phyloP scores from a whole-genome alignment of 2,113 vertebrate species.

The Triplophysa dalaica region DNA sequence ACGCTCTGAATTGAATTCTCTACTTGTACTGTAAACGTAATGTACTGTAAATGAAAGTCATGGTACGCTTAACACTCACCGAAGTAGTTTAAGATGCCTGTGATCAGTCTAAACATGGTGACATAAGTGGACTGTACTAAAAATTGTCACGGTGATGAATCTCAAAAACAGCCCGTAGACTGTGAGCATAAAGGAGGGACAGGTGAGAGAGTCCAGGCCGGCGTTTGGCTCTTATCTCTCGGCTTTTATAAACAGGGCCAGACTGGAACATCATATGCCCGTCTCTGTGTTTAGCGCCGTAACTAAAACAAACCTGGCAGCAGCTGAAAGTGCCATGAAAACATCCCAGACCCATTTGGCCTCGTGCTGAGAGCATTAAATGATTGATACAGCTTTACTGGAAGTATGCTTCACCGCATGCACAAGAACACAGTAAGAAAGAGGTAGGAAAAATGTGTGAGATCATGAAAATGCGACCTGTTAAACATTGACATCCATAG shows the following conservation, averaged over 20 bases:
- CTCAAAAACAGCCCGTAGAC: constrained; percentile 8
- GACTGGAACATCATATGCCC: constrained; percentile 28
- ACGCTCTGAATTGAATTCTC: not conserved
- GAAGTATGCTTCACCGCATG: not conserved
- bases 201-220: constrained; percentile 38
- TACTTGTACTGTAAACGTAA: constrained; percentile 7
- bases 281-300: constrained; percentile 48
- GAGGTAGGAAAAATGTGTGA: too few relatives aligned
- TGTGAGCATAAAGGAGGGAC: not conserved
- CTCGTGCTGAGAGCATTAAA: not conserved
- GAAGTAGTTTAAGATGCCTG: constrained; percentile 24
- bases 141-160: constrained; percentile 32
- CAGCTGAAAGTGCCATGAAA: constrained; percentile 8
- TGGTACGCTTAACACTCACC: constrained; percentile 3
- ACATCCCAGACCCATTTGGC: constrained; percentile 1
- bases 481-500: too few relatives aligned
- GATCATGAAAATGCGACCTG: too few relatives aligned
- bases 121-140: constrained; percentile 23
- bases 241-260: constrained; percentile 41
- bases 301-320: constrained; percentile 49
- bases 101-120: constrained; percentile 9
- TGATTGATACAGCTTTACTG: not conserved
- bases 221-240: constrained; percentile 44
- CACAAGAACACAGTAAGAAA: not conserved
- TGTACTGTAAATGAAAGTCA: constrained; percentile 3